Evolutionary conservation across 2,113 vertebrate genomes (phyloP).

Genomic region (Pogonocichla stellata): DNA sequence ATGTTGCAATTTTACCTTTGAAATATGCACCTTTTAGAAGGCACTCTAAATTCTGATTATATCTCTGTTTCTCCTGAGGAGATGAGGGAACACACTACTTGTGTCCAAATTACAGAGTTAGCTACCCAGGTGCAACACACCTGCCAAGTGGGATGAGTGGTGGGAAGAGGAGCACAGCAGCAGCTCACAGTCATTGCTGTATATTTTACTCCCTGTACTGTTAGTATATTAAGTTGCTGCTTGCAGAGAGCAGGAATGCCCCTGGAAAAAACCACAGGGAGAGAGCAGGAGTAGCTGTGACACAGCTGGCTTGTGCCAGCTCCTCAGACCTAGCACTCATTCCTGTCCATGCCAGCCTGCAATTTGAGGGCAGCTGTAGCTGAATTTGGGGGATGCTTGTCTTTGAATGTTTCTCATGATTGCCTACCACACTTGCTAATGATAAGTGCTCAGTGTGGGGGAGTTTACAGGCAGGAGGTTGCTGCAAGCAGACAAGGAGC

Average conservation of each 20-base stretch:
- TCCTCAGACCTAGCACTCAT: not conserved
- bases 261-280: not conserved
- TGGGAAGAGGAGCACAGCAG: not conserved
- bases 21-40: not conserved
- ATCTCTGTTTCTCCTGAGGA: constrained; percentile 7
- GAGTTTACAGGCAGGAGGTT: not conserved
- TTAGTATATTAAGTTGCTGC: not conserved
- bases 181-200: not conserved
- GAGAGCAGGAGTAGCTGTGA: not conserved
- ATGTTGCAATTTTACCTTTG: constrained; percentile 11
- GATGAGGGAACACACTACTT: not conserved
- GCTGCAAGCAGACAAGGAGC: not conserved
- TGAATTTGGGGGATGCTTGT: not conserved
- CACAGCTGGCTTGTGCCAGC: not conserved
- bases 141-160: not conserved
- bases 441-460: not conserved
- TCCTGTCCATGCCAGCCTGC: not conserved
- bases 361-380: not conserved
- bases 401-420: not conserved
- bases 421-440: not conserved
- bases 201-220: not conserved
- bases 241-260: not conserved
- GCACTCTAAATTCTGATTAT: constrained; percentile 1
- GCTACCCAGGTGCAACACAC: not conserved
- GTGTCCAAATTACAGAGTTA: not conserved